These are phyloP conservation scores for Cyanoramphus novaezelandiae DNA, from an alignment of 2,113 vertebrate genomes.

Conservation along the genomic window DNA sequence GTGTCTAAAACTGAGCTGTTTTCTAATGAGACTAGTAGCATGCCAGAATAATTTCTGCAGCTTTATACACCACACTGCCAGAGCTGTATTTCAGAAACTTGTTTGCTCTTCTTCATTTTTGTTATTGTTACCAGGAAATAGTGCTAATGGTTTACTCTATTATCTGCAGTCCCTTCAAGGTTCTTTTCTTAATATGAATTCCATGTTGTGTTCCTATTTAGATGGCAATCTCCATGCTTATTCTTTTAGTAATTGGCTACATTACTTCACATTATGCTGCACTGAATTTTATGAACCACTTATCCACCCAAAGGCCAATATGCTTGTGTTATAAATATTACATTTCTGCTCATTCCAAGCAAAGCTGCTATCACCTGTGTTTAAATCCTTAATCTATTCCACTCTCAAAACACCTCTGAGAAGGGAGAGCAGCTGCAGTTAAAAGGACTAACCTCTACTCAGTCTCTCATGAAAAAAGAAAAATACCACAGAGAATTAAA, in stretches of 20 bases:
- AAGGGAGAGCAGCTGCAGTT: slow-evolving; percentile 16
- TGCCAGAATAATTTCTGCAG: slow-evolving; percentile 26
- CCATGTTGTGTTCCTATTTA: slow-evolving; percentile 19
- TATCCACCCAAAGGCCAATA: slow-evolving; percentile 43
- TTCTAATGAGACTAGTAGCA: neutral
- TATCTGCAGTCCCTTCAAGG: neutral
- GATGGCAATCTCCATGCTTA: slow-evolving; percentile 43
- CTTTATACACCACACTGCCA: neutral
- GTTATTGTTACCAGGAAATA: slow-evolving; percentile 19
- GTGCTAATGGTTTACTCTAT: slow-evolving; percentile 41
- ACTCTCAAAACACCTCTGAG: slow-evolving; percentile 9
- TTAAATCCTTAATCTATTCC: slow-evolving; percentile 49
- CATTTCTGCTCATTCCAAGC: slow-evolving; percentile 33
- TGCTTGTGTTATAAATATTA: slow-evolving; percentile 59
- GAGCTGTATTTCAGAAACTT: neutral
- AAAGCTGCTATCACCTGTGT: slow-evolving; percentile 41
- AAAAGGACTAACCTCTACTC: neutral
- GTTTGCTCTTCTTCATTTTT: neutral
- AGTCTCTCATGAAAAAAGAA: neutral
- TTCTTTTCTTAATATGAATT: slow-evolving; percentile 9
- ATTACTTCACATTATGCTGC: slow-evolving; percentile 47
- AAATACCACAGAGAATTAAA: neutral
- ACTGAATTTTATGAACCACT: slow-evolving; percentile 56
- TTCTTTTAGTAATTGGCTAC: slow-evolving; percentile 35
- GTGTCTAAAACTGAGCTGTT: neutral